phyloP scores from a whole-genome alignment of 2,888 invertebrate genomes.

The Salticus scenicus region DNA sequence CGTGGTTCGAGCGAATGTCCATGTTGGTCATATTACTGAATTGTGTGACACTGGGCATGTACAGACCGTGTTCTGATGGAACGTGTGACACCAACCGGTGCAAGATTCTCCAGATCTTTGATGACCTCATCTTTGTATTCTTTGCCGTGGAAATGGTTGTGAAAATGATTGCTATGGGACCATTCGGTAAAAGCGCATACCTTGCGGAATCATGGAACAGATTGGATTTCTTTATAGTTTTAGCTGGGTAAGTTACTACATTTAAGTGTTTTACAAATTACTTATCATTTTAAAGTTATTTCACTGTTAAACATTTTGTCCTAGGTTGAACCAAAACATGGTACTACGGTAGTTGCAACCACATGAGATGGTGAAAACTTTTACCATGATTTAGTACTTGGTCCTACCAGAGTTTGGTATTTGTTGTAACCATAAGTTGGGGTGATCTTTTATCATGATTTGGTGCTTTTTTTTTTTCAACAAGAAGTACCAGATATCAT shows the following conservation, averaged over 20 bases:
- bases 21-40: slow-evolving; percentile 98
- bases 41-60: slow-evolving; percentile 99
- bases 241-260: slow-evolving; percentile 86
- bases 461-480: too few relatives aligned
- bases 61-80: slow-evolving; percentile 97
- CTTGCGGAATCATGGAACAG: slow-evolving; percentile 99
- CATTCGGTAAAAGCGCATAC: slow-evolving; percentile 94
- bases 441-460: too few relatives aligned
- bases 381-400: too few relatives aligned
- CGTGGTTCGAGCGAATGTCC: slow-evolving; percentile 98
- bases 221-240: slow-evolving; percentile 97
- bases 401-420: too few relatives aligned
- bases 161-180: slow-evolving; percentile 98
- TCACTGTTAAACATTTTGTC: too few relatives aligned
- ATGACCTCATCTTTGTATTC: slow-evolving; percentile 98
- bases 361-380: too few relatives aligned
- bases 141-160: slow-evolving; percentile 98
- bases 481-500: too few relatives aligned
- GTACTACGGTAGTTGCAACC: too few relatives aligned
- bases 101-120: slow-evolving; percentile 86
- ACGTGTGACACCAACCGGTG: slow-evolving; percentile 81
- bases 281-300: too few relatives aligned
- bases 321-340: too few relatives aligned
- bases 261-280: not conserved
- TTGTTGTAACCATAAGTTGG: too few relatives aligned